Evolutionary conservation across 1,140 invertebrate species (phyloP).

Genomic region (Contarinia nasturtii): DNA sequence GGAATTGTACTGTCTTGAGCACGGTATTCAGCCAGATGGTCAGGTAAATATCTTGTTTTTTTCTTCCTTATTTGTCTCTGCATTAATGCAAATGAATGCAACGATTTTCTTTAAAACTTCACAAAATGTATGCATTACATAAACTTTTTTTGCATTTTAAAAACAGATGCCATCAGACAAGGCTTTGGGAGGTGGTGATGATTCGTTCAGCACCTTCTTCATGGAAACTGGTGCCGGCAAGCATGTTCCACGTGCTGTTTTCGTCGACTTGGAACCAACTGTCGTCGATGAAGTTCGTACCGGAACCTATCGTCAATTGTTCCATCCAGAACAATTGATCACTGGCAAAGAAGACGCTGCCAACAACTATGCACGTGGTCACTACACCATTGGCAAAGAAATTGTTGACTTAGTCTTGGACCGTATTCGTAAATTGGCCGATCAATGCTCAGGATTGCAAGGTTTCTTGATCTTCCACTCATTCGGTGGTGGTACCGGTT

Average conservation of each 20-base stretch:
- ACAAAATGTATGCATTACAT: neutral
- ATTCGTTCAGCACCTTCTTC: constrained; percentile 27
- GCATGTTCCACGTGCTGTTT: constrained; percentile 59
- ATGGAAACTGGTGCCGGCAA: constrained; percentile 66
- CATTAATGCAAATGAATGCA: neutral
- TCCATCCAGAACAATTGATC: constrained; percentile 44
- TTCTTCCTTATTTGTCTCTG: neutral
- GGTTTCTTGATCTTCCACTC: constrained; percentile 68
- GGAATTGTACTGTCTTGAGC: constrained; percentile 41
- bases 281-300: constrained; percentile 72
- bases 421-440: constrained; percentile 30
- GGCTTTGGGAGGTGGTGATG: constrained; percentile 11
- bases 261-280: constrained; percentile 66
- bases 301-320: constrained; percentile 65
- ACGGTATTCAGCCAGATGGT: constrained; percentile 59
- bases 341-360: constrained; percentile 53
- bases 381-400: constrained; percentile 37
- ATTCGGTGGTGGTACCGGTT: constrained; percentile 65
- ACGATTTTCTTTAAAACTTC: neutral
- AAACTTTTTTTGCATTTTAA: neutral
- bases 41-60: constrained; percentile 5
- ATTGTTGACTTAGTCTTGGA: constrained; percentile 41
- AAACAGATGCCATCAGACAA: constrained; percentile 30
- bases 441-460: constrained; percentile 40
- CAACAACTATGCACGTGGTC: constrained; percentile 55